These are phyloP conservation scores for Nineta flava DNA, from an alignment of 2,888 invertebrate genomes.

Conservation along the genomic window DNA sequence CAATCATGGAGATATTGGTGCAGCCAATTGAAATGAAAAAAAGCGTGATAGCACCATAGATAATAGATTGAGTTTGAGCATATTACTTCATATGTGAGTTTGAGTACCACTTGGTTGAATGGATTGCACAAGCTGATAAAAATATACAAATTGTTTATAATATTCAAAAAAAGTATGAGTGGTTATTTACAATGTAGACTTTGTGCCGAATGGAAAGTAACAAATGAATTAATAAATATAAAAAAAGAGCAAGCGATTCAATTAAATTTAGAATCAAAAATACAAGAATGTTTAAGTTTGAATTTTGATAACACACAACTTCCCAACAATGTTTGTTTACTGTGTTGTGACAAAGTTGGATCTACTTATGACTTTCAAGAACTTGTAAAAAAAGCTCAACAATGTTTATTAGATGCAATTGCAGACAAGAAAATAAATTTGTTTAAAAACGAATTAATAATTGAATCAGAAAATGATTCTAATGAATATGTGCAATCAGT, in stretches of 20 bases:
- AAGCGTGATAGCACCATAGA: too few relatives aligned
- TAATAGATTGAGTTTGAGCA: too few relatives aligned
- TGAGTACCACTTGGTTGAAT: too few relatives aligned
- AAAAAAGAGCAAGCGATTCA: constrained; percentile 17
- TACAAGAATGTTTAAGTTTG: constrained; percentile 16
- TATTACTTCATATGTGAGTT: too few relatives aligned
- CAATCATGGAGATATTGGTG: too few relatives aligned
- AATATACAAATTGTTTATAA: not conserved
- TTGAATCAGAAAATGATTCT: not conserved
- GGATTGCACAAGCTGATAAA: too few relatives aligned
- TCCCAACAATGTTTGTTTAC: constrained; percentile 22
- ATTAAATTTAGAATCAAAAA: constrained; percentile 19
- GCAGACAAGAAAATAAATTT: not conserved
- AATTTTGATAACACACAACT: constrained; percentile 18
- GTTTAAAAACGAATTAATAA: too few relatives aligned
- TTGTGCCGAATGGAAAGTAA: constrained; percentile 22
- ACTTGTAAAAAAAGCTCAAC: constrained; percentile 25
- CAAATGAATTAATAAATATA: constrained; percentile 19
- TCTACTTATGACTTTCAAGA: constrained; percentile 25
- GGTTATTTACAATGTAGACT: constrained; percentile 20
- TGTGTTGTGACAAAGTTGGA: constrained; percentile 24
- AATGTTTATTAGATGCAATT: constrained; percentile 15
- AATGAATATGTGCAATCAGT: not conserved
- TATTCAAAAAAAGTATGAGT: constrained; percentile 6
- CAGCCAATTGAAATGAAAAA: too few relatives aligned